Evolutionary conservation across 2,113 vertebrate genomes (phyloP), one percentile per base, ranked within the genome.

Genomic region (Anolis sagrei): DNA sequence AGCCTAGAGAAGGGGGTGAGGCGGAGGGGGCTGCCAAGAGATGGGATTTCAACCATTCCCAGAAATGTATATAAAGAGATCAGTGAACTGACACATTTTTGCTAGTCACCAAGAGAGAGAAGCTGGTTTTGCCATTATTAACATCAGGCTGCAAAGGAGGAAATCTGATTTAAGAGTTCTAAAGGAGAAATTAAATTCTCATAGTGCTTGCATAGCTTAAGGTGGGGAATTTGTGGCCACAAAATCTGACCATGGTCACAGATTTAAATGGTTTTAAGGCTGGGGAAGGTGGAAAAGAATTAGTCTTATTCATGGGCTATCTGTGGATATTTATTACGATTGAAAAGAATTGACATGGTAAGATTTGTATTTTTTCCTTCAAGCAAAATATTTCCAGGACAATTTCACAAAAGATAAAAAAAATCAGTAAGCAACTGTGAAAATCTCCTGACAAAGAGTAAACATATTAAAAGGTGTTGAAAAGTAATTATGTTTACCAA

Each of bases 61-160:
- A 80, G 78, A 73, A 86, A 86, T 64, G 16, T 81, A 64, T 80
- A 81, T 80, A 86, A 81, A 86, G 78, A 75, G 70, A 81, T 81
- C 69, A 29, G 39, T 81, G 78, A 86, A 75, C n/a, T 62, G 69
- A 9, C 36, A 32, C 27, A 49, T 85, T 73, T 58, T 79, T 80
- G 51, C 78, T 36, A 81, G 77, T 79, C 76, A 74, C 51, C 3
- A 5, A 68, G 54, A 79, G 72, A 74, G 49, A 72, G 78, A 75
- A 34, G 32, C 16, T 39, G 32, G 16, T 78, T 54, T 54, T 78
- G 62, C 32, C 62, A n/a, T 78, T 69, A 68, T 69, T 54, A 58
- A 34, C 32, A 54, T 69, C 32, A 77, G 16, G 23, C 18, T 10
- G 44, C 6, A 44, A 75, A 51, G 21, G 9, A 73, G 44, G 51